Base-by-base conservation (phyloP, 2,113 vertebrate species). In the Balaenoptera acutorostrata region DNA sequence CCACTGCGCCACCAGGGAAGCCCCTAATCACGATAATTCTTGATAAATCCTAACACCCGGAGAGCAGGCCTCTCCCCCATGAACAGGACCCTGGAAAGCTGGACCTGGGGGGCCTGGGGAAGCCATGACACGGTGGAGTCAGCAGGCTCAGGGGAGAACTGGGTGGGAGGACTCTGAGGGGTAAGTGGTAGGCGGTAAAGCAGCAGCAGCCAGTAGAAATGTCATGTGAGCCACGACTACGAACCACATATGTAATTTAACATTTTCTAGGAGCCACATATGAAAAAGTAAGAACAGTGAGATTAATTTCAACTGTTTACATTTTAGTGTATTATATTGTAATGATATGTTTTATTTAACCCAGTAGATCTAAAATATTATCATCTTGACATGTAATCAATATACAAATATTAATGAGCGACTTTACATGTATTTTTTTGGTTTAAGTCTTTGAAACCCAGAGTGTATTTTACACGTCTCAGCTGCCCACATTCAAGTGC, bases 331-430 rank as follows among this genome's bases (percentile, higher is more conserved):
- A 55, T 72, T 83, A n/a, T 87, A 36, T 83, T 83, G 80, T 78
- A 86, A 74, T 14, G 36, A 27, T 39, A 39, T 71, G 61, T 66
- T 68, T 81, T 66, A 90, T 85, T 87, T 81, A 90, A 55, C 61
- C 57, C 29, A 59, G 6, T 57, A 74, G 82, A 78, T 63, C n/a
- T 29, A 33, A 91, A 74, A 55, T 91, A 41, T 41, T 84, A 46
- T 57, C 61, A 90, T 72, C 77, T 77, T 12, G 25, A 23, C 3
- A 14, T 87, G 2, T 61, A 88, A 87, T 57, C 33, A 74, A 31
- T 71, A 82, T 90, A 46, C 87, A 66, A 93, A 74, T 84, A 91
- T 88, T 68, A 61, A 88, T 44, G 64, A 85, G 25, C 21, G 59
- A 81, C 18, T 81, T 75, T 88, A 75, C n/a, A 33, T 49, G 44